Evolutionary conservation across 1,140 invertebrate species (phyloP).

Genomic region (Rhynchophorus ferrugineus): DNA sequence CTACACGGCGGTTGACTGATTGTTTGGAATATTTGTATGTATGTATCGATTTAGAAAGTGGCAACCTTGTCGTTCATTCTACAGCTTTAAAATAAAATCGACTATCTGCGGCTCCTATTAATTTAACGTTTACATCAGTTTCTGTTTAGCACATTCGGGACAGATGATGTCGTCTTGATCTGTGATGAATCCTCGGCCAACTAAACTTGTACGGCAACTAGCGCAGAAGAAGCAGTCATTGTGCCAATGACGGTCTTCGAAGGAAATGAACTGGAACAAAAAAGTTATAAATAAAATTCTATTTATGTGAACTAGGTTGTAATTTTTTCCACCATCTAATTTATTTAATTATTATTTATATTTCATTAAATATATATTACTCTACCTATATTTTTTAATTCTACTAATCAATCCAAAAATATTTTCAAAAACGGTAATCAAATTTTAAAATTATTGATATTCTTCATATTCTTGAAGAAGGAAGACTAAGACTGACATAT

Average conservation of each 20-base stretch:
- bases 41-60: conserved; percentile 1
- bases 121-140: conserved; percentile 66
- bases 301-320: neutral
- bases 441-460: no score
- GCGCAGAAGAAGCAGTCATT: conserved; percentile 99
- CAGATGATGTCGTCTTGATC: conserved; percentile 96
- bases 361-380: no score
- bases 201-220: conserved; percentile 88
- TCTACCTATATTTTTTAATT: no score
- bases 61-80: no score
- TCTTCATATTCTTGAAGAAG: no score
- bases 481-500: no score
- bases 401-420: no score
- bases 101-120: neutral
- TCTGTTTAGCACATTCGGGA: conserved; percentile 96
- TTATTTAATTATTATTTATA: no score
- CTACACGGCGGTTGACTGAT: no score
- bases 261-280: conserved; percentile 28
- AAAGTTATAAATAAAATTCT: neutral
- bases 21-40: conserved; percentile 1
- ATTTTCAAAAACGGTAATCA: no score
- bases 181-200: conserved; percentile 98
- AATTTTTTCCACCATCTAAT: neutral
- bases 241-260: conserved; percentile 86
- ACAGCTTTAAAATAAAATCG: no score